Percentiles rank a stretch among this genome's conserved stretches.
phyloP scores from a whole-genome alignment of 2,888 invertebrate genomes.

The Drosophila anomalata region DNA sequence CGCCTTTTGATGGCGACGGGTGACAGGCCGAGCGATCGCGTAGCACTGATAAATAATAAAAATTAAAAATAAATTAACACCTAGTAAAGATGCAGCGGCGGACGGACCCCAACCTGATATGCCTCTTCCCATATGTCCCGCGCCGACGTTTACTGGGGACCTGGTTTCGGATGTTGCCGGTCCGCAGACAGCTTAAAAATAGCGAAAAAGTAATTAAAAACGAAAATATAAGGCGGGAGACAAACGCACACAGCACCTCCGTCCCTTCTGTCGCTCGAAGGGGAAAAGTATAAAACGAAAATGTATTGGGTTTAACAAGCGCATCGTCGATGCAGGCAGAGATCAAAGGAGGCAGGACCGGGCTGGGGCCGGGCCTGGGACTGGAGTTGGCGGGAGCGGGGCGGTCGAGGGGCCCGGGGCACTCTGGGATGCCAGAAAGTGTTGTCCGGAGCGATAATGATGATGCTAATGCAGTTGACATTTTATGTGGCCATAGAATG shows the following conservation, averaged over 20 bases:
- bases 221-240: slow-evolving; percentile 67
- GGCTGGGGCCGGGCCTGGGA: neutral
- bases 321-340: slow-evolving; percentile 58
- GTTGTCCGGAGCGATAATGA: slow-evolving; percentile 64
- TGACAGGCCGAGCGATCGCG: slow-evolving; percentile 54
- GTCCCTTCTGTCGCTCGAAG: slow-evolving; percentile 1
- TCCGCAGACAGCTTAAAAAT: slow-evolving; percentile 72
- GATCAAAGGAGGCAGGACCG: slow-evolving; percentile 44
- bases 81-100: slow-evolving; percentile 70
- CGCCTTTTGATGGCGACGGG: slow-evolving; percentile 43
- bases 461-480: slow-evolving; percentile 78
- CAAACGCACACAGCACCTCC: slow-evolving; percentile 42
- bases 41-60: slow-evolving; percentile 80
- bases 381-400: neutral
- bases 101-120: slow-evolving; percentile 14
- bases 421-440: slow-evolving; percentile 47
- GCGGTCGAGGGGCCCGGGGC: slow-evolving; percentile 1
- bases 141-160: slow-evolving; percentile 46
- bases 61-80: slow-evolving; percentile 82
- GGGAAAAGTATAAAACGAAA: slow-evolving; percentile 52
- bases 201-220: slow-evolving; percentile 80
- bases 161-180: slow-evolving; percentile 31
- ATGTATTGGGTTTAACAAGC: slow-evolving; percentile 77
- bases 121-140: slow-evolving; percentile 29
- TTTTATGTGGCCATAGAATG: slow-evolving; percentile 69